Conservation (phyloP, 2,797 vertebrate species). For the Poecilia picta region DNA sequence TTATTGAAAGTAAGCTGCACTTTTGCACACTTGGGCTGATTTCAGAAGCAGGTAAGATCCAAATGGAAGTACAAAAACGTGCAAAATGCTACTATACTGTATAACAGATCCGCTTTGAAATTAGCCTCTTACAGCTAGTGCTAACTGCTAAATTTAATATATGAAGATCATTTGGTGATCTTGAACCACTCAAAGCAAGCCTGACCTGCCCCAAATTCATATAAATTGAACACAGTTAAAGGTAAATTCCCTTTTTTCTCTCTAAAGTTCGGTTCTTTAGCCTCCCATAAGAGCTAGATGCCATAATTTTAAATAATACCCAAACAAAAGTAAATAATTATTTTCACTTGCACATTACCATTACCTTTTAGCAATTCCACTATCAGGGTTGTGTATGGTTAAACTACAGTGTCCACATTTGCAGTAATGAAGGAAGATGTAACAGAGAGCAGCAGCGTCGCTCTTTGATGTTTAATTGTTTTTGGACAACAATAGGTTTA, state of each 20-base stretch:
- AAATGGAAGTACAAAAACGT: no score
- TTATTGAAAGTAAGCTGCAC: no score
- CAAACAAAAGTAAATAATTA: slow-evolving; percentile 4
- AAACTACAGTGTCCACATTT: slow-evolving; percentile 12
- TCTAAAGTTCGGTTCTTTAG: not conserved
- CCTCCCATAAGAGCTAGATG: not conserved
- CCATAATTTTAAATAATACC: not conserved
- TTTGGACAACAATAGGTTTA: slow-evolving; percentile 16
- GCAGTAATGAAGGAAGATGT: slow-evolving; percentile 14
- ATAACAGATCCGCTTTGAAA: no score
- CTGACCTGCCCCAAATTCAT: not conserved
- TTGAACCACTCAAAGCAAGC: no score
- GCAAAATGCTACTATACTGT: no score
- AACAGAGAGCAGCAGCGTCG: not conserved
- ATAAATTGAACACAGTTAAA: not conserved
- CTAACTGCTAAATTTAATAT: not conserved
- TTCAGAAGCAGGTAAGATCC: no score
- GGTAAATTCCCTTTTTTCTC: not conserved
- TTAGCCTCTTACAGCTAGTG: no score
- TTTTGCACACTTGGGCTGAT: no score
- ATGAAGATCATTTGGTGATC: not conserved
- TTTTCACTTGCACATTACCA: not conserved
- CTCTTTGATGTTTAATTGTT: slow-evolving; percentile 31
- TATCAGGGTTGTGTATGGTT: not conserved
- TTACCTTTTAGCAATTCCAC: not conserved